phyloP scores from a whole-genome alignment of 2,113 vertebrate genomes.

The Lophura nycthemera region DNA sequence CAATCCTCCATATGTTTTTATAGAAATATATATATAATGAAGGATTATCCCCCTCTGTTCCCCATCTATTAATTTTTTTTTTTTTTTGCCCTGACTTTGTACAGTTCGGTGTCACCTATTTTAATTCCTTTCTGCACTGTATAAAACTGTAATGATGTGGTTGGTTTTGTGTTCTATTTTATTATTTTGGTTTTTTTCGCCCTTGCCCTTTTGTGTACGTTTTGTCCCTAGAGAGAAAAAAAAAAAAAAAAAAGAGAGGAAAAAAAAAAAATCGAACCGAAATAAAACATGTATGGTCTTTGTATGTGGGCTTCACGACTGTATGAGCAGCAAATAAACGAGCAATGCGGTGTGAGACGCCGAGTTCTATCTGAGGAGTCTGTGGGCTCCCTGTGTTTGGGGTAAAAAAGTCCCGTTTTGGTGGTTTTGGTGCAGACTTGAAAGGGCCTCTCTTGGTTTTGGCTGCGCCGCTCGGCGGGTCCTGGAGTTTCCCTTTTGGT shows the following conservation, averaged over 20 bases:
- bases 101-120: slow-evolving; percentile 81
- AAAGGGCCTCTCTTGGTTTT: background rate
- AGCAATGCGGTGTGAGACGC: slow-evolving; percentile 35
- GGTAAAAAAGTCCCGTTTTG: background rate
- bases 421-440: background rate
- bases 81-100: slow-evolving; percentile 49
- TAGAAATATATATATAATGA: slow-evolving; percentile 86
- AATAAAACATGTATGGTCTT: slow-evolving; percentile 88
- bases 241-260: slow-evolving; percentile 59
- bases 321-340: slow-evolving; percentile 75
- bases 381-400: background rate
- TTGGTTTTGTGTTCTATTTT: background rate
- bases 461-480: background rate
- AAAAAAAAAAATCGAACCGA: slow-evolving; percentile 68
- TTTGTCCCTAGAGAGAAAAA: slow-evolving; percentile 63
- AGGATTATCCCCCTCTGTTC: slow-evolving; percentile 69
- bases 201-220: slow-evolving; percentile 76
- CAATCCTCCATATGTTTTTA: slow-evolving; percentile 79
- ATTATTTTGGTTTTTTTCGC: slow-evolving; percentile 5
- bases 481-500: background rate
- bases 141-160: slow-evolving; percentile 83
- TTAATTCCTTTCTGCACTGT: slow-evolving; percentile 92
- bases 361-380: slow-evolving; percentile 34
- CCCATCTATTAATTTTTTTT: background rate
- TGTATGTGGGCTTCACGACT: slow-evolving; percentile 75